These are phyloP conservation scores for Chunga burmeisteri DNA, from an alignment of 2,113 vertebrate species.

Conservation along the genomic window DNA sequence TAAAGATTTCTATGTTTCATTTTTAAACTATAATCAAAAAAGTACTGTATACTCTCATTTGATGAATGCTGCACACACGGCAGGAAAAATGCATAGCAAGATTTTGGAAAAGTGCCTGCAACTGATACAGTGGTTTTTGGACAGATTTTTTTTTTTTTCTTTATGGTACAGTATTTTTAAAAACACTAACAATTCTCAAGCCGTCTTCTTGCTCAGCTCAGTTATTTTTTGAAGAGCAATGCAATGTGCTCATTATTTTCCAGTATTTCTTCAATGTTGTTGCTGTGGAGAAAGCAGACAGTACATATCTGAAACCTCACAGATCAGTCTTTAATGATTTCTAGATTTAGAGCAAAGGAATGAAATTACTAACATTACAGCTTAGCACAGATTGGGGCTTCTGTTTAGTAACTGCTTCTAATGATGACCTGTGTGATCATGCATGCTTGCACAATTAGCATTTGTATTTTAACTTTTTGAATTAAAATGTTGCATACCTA, in stretches of 20 bases:
- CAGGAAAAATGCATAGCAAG: constrained; percentile 42
- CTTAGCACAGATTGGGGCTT: background rate
- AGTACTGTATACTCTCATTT: background rate
- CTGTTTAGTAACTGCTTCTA: background rate
- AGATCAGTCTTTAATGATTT: background rate
- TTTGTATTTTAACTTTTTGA: background rate
- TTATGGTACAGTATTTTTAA: background rate
- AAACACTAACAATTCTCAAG: background rate
- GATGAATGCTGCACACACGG: background rate
- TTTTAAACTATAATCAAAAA: constrained; percentile 11
- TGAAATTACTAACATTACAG: background rate
- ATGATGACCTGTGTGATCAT: background rate
- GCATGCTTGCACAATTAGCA: background rate
- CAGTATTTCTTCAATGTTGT: background rate
- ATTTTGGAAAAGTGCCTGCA: constrained; percentile 31
- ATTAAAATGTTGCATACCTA: background rate
- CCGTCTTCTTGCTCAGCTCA: background rate
- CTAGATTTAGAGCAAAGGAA: background rate
- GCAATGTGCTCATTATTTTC: background rate
- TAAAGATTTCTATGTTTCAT: background rate
- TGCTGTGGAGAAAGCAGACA: background rate
- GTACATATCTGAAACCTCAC: background rate
- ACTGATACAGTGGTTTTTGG: background rate
- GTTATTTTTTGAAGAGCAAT: background rate
- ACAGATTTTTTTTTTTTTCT: background rate